Conservation (phyloP, 2,888 invertebrate genomes). For the Acleris sparsana region DNA sequence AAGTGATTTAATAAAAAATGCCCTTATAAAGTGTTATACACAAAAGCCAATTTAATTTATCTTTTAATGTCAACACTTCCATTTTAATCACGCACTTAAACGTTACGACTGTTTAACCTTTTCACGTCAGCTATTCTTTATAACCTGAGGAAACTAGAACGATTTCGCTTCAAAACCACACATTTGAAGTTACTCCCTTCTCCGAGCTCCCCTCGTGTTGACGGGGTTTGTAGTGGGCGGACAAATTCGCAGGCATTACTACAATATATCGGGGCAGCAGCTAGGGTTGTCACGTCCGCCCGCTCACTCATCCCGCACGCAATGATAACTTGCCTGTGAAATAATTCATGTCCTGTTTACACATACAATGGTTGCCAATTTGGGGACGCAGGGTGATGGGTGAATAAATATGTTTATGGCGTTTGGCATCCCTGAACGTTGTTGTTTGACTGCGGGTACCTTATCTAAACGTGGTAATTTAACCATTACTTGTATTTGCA, state of each 20-base stretch:
- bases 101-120: neutral
- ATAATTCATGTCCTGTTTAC: constrained; percentile 60
- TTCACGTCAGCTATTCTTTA: neutral
- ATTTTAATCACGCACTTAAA: neutral
- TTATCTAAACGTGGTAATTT: too few species aligned
- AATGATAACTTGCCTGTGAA: constrained; percentile 50
- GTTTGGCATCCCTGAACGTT: neutral
- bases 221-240: constrained; percentile 54
- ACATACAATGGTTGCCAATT: constrained; percentile 54
- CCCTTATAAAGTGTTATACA: too few species aligned
- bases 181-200: constrained; percentile 20
- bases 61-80: neutral
- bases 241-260: constrained; percentile 64
- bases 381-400: constrained; percentile 45
- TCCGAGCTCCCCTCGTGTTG: constrained; percentile 41
- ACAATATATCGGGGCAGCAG: constrained; percentile 56
- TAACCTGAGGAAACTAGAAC: neutral
- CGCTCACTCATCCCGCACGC: constrained; percentile 44
- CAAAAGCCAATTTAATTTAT: too few species aligned
- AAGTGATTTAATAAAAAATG: too few species aligned
- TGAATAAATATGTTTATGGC: constrained; percentile 18
- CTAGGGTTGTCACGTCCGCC: constrained; percentile 44
- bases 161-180: constrained; percentile 14
- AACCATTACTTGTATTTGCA: too few species aligned
- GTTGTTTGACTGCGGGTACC: neutral